Evolutionary conservation across 2,888 invertebrate species (phyloP), one percentile per base, ranked within the genome.

Genomic region (Yponomeuta cagnagella): DNA sequence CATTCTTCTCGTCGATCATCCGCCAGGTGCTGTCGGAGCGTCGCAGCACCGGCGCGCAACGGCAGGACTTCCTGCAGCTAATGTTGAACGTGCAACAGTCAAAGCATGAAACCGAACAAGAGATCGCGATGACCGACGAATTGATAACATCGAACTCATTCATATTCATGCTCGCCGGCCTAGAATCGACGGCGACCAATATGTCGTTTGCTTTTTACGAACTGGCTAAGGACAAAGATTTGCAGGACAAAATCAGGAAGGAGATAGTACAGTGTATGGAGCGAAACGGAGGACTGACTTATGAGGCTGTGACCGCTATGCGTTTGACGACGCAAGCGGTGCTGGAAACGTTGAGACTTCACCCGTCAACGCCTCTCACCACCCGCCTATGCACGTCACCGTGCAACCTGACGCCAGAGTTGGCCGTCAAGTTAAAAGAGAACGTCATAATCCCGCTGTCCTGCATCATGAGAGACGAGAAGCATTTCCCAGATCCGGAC

Each of bases 121-220:
- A 76, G 71, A 88, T 91, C 75, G 74, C 76, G 67, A 92, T 92
- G 89, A 89, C 91, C 10, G 91, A 92, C 79, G 87, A 84, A 72
- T 81, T 92, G 75, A 92, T 92, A 80, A 91, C 87, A 63, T 92
- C 92, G 15, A 92, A 91, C 79, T 92, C 92, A 70, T 92, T 92
- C 77, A 92, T 92, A 85, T 92, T 92, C 75, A 89, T 92, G 89
- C 73, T 92, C 72, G 92, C 92, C n/a, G 92, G 92, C 2, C 76
- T 92, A 74, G 92, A 92, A 76, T 87, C 92, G 9, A 87, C 91
- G 12, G 82, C 92, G 37, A 90, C 89, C 65, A 90, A 90, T 30
- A 77, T 89, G 72, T 90, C 91, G 15, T 92, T 92, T 79, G 88
- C 88, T 81, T 82, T 92, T 73, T 92, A 89, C 72, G 84, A 92